Percentiles rank a stretch among this genome's conserved stretches.
phyloP scores from a whole-genome alignment of 2,113 vertebrate species.

The Scolopax mira region DNA sequence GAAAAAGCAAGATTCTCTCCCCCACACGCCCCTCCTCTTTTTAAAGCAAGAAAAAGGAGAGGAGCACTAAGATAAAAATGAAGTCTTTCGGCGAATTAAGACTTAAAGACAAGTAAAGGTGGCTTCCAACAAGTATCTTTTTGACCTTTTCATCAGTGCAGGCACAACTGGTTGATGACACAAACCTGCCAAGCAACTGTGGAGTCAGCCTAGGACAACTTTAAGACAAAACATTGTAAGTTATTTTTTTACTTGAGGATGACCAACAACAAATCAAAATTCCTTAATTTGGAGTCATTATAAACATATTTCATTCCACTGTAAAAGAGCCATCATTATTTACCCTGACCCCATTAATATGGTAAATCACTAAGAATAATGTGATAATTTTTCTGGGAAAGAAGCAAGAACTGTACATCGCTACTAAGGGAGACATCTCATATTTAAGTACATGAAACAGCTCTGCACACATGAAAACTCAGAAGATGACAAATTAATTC shows the following conservation, averaged over 20 bases:
- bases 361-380: not conserved
- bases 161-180: not conserved
- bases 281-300: not conserved
- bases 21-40: accelerated
- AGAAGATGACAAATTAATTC: not conserved
- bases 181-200: not conserved
- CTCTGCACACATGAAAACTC: not conserved
- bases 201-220: not conserved
- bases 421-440: not conserved
- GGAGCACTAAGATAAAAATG: not conserved
- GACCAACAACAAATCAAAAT: not conserved
- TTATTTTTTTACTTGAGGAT: not conserved
- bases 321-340: not conserved
- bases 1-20: not conserved
- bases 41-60: not conserved
- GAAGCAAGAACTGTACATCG: not conserved
- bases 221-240: not conserved
- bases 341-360: not conserved
- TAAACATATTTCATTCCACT: not conserved
- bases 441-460: not conserved
- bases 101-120: not conserved
- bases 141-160: not conserved
- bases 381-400: not conserved
- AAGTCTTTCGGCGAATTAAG: not conserved
- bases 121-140: not conserved